Evolutionary conservation across 1,140 invertebrate species (phyloP).

Genomic region (Aphaenogaster floridana): DNA sequence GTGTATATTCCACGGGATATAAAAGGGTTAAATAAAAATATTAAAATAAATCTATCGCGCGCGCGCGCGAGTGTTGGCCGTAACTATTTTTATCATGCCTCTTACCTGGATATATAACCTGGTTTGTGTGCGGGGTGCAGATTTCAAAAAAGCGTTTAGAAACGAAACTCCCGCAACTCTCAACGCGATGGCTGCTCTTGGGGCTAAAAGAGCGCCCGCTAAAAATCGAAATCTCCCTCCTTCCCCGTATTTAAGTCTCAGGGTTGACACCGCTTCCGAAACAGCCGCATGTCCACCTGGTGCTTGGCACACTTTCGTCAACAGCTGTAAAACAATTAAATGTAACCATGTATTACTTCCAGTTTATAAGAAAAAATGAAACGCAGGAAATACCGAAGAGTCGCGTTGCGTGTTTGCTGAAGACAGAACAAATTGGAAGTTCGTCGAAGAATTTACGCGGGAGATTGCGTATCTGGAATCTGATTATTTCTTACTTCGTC

Average conservation of each 20-base stretch:
- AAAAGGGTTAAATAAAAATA: neutral
- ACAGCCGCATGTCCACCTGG: conserved; percentile 93
- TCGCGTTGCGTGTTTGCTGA: neutral
- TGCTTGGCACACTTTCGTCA: conserved; percentile 92
- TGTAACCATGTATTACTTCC: conserved; percentile 67
- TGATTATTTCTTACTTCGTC: neutral
- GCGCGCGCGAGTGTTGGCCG: neutral
- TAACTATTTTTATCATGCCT: neutral
- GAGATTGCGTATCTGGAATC: neutral
- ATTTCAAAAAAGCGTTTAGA: conserved; percentile 93
- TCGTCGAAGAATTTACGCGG: neutral
- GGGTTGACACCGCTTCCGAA: conserved; percentile 95
- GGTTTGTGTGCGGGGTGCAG: conserved; percentile 91
- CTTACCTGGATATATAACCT: conserved; percentile 95
- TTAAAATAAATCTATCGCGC: neutral
- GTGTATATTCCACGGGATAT: neutral
- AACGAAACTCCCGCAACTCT: conserved; percentile 94
- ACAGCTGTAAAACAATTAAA: conserved; percentile 88
- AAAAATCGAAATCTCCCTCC: conserved; percentile 96
- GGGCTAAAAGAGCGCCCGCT: conserved; percentile 93
- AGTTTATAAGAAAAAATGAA: neutral
- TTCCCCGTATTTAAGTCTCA: conserved; percentile 95
- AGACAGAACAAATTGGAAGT: neutral
- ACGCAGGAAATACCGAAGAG: neutral
- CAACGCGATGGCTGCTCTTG: conserved; percentile 91